phyloP scores from a whole-genome alignment of 2,888 invertebrate species.

The Philhelius pedissequus region DNA sequence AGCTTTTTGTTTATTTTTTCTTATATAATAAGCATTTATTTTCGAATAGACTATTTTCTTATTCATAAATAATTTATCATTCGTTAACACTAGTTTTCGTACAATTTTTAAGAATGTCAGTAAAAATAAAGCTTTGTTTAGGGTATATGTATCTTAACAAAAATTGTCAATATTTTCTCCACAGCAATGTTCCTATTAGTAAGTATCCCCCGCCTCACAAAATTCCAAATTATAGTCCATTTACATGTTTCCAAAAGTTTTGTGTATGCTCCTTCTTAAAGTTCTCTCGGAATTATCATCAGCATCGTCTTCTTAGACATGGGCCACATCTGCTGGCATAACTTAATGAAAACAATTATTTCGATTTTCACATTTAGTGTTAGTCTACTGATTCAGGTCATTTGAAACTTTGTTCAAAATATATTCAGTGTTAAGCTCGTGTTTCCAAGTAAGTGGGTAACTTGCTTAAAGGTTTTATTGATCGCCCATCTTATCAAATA shows the following conservation, averaged over 20 bases:
- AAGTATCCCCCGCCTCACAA: background rate
- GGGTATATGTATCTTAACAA: no score
- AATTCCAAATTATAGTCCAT: constrained; percentile 34
- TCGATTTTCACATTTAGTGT: constrained; percentile 51
- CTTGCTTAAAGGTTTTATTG: background rate
- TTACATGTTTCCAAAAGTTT: constrained; percentile 31
- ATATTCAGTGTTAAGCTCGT: constrained; percentile 55
- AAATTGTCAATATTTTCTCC: background rate
- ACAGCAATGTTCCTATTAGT: background rate
- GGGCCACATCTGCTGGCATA: constrained; percentile 51
- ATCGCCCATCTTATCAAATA: background rate
- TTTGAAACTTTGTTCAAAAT: constrained; percentile 46
- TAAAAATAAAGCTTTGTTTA: no score
- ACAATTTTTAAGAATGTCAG: no score
- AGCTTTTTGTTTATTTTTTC: no score
- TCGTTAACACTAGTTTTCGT: no score
- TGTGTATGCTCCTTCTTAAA: constrained; percentile 25
- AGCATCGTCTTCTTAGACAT: constrained; percentile 5
- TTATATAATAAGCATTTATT: no score
- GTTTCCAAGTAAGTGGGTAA: background rate
- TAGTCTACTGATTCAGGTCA: constrained; percentile 25
- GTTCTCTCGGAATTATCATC: background rate
- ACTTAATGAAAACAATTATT: constrained; percentile 61
- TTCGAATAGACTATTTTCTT: no score
- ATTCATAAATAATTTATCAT: no score